Conservation (phyloP, 2,888 invertebrate genomes). For the Automeris io region DNA sequence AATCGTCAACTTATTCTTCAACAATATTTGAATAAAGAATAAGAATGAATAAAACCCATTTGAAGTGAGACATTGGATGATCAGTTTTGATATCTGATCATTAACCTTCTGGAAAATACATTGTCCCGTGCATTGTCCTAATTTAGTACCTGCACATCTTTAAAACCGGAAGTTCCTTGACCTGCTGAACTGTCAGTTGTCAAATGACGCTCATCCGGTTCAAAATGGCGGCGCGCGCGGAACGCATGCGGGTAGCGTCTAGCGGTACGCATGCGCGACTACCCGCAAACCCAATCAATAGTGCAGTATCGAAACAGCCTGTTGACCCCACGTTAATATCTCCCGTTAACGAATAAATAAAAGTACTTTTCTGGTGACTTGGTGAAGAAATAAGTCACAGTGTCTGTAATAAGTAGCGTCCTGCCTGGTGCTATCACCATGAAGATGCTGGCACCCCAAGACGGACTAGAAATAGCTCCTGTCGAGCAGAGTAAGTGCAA, state of each 20-base stretch:
- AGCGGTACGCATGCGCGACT: conserved; percentile 45
- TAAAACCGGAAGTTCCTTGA: conserved; percentile 22
- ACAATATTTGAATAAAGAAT: no score
- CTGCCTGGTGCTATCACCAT: conserved; percentile 61
- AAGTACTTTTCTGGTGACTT: conserved; percentile 32
- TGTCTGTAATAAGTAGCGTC: conserved; percentile 67
- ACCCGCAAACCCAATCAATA: conserved; percentile 55
- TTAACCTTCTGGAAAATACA: no score
- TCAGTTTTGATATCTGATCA: no score
- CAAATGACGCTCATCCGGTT: conserved; percentile 62
- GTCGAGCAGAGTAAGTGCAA: conserved; percentile 67
- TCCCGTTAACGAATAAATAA: conserved; percentile 34
- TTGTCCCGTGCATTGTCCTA: no score
- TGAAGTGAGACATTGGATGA: no score
- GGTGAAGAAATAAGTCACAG: conserved; percentile 47
- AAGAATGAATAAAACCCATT: no score
- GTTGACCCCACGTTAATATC: conserved; percentile 54
- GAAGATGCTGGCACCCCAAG: conserved; percentile 71
- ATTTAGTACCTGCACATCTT: no score
- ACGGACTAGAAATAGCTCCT: conserved; percentile 78
- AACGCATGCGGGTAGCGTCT: conserved; percentile 23
- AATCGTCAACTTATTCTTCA: no score
- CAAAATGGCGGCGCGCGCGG: conserved; percentile 25
- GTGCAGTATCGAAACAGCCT: conserved; percentile 66
- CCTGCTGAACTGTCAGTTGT: conserved; percentile 42